Conservation (phyloP, 1,140 invertebrate species). For the Mya arenaria region DNA sequence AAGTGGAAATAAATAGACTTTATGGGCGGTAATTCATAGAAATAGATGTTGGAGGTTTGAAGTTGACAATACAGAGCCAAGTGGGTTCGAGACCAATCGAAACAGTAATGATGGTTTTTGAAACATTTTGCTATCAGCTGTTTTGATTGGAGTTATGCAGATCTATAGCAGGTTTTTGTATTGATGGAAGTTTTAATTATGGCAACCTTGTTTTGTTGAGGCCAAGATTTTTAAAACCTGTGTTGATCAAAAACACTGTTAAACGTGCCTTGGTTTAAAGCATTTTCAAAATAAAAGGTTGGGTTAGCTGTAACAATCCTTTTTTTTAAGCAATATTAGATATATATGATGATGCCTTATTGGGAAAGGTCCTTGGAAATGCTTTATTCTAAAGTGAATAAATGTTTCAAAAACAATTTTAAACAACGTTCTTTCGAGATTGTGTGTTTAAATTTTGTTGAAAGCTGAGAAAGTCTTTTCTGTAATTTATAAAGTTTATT, state of each 20-base stretch:
- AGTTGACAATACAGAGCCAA: background rate
- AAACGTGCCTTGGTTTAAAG: background rate
- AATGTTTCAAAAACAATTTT: too few relatives aligned
- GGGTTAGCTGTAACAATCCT: too few relatives aligned
- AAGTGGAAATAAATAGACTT: background rate
- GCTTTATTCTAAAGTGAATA: too few relatives aligned
- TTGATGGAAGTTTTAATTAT: constrained; percentile 21
- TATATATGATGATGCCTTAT: too few relatives aligned
- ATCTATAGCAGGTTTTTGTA: too few relatives aligned
- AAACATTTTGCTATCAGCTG: background rate
- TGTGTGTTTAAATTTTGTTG: too few relatives aligned
- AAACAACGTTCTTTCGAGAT: too few relatives aligned
- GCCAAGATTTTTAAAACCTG: constrained; percentile 36
- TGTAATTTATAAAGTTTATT: too few relatives aligned
- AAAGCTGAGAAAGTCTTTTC: too few relatives aligned
- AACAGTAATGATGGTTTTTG: background rate
- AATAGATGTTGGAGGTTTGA: constrained; percentile 20
- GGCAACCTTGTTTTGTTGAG: constrained; percentile 41
- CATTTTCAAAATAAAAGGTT: background rate
- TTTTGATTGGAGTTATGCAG: constrained; percentile 5
- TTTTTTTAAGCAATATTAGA: too few relatives aligned
- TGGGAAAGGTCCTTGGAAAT: too few relatives aligned
- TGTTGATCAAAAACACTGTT: background rate
- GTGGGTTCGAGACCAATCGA: background rate
- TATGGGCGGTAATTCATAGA: background rate